Evolutionary conservation across 1,140 invertebrate species (phyloP).

Genomic region (Diprion similis): DNA sequence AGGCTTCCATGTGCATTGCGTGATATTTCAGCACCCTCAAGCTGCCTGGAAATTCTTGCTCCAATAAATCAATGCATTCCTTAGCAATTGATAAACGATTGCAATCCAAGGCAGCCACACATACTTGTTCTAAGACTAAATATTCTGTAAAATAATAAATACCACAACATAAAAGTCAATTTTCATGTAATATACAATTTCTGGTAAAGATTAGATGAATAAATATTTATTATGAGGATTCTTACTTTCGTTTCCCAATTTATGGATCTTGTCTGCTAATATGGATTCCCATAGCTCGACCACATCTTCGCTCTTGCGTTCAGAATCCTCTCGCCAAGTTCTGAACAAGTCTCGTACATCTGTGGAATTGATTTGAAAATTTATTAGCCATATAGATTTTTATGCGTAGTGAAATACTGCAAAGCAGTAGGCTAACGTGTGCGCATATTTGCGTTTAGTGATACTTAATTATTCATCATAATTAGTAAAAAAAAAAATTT

Average conservation of each 20-base stretch:
- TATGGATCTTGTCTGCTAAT: slow-evolving; percentile 75
- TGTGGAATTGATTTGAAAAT: slow-evolving; percentile 52
- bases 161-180: neutral
- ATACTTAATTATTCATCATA: slow-evolving; percentile 3
- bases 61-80: slow-evolving; percentile 79
- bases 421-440: neutral
- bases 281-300: slow-evolving; percentile 85
- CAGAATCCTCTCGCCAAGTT: slow-evolving; percentile 92
- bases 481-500: slow-evolving; percentile 14
- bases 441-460: slow-evolving; percentile 14
- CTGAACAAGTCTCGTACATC: slow-evolving; percentile 84
- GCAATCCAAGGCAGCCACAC: slow-evolving; percentile 90
- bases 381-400: neutral
- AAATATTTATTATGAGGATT: slow-evolving; percentile 7
- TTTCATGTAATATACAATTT: neutral
- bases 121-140: slow-evolving; percentile 91
- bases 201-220: slow-evolving; percentile 7
- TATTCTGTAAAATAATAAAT: slow-evolving; percentile 73
- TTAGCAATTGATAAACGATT: slow-evolving; percentile 80
- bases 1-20: slow-evolving; percentile 87
- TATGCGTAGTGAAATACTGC: too few species aligned
- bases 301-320: slow-evolving; percentile 86
- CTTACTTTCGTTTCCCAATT: slow-evolving; percentile 93
- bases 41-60: slow-evolving; percentile 89
- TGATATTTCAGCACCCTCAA: slow-evolving; percentile 85